Evolutionary conservation across 1,140 invertebrate genomes (phyloP).

Genomic region (Asbolus verrucosus): DNA sequence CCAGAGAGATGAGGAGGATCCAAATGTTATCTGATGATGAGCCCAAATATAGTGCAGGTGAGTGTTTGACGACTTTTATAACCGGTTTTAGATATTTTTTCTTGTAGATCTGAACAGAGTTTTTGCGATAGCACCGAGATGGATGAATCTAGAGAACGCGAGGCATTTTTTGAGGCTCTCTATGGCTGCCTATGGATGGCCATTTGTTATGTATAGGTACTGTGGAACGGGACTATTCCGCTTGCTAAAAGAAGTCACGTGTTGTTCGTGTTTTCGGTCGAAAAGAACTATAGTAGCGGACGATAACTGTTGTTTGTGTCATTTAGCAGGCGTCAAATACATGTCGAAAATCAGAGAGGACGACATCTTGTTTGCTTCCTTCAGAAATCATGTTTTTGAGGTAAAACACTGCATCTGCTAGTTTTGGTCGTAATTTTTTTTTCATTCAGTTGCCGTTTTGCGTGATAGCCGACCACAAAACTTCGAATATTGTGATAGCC

Average conservation of each 20-base stretch:
- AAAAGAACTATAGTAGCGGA: constrained; percentile 79
- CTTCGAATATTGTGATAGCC: constrained; percentile 83
- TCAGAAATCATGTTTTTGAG: constrained; percentile 88
- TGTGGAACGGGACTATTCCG: constrained; percentile 80
- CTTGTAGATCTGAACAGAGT: constrained; percentile 68
- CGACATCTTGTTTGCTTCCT: constrained; percentile 88
- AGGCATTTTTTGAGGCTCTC: constrained; percentile 83
- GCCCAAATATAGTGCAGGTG: constrained; percentile 76
- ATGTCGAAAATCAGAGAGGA: constrained; percentile 79
- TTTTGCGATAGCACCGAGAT: constrained; percentile 73
- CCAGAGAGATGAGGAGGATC: constrained; percentile 75
- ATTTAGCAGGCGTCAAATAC: constrained; percentile 85
- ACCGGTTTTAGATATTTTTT: constrained; percentile 41
- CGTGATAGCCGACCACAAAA: constrained; percentile 86
- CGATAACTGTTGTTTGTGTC: constrained; percentile 92
- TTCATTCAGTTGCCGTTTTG: constrained; percentile 84
- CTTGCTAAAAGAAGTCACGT: constrained; percentile 76
- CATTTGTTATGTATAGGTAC: constrained; percentile 85
- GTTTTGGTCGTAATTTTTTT: constrained; percentile 7
- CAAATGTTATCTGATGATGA: constrained; percentile 76
- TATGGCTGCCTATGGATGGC: constrained; percentile 90
- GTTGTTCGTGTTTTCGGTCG: constrained; percentile 78
- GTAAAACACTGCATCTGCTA: constrained; percentile 64
- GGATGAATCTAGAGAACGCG: constrained; percentile 85
- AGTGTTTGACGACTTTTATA: constrained; percentile 52